Percentiles rank a stretch among this genome's conserved stretches.
Evolutionary conservation across 2,113 vertebrate species (phyloP).

Genomic region (Indicator indicator): DNA sequence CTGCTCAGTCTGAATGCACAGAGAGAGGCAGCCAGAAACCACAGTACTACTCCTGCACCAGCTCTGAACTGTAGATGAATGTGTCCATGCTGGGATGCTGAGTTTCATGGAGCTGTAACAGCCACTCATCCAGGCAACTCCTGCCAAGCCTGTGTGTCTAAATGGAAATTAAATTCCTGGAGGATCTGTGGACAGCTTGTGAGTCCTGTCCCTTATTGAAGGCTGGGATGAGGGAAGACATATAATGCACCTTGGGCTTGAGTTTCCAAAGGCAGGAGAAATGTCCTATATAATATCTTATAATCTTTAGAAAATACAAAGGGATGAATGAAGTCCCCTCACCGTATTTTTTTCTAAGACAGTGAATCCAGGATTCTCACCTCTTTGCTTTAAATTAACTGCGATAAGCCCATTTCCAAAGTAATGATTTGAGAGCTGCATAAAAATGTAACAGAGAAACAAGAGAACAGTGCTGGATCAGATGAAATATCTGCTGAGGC

Average conservation of each 20-base stretch:
- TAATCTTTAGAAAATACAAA: not conserved
- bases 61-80: not conserved
- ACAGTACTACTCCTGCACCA: accelerated
- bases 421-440: not conserved
- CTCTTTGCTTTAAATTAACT: not conserved
- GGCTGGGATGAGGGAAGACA: not conserved
- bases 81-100: accelerated
- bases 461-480: not conserved
- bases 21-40: not conserved
- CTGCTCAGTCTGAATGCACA: not conserved
- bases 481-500: not conserved
- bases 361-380: not conserved
- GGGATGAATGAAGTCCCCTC: not conserved
- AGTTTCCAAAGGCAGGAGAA: not conserved
- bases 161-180: not conserved
- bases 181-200: accelerated
- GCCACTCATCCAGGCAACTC: not conserved
- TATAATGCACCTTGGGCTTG: not conserved
- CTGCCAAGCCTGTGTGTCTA: not conserved
- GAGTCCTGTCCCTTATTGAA: not conserved
- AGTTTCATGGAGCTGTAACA: not conserved
- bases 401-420: not conserved
- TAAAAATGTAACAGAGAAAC: not conserved
- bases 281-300: not conserved
- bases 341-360: not conserved